These are phyloP conservation scores for Acrocephalus scirpaceus DNA, from an alignment of 2,797 vertebrate species.

Conservation along the genomic window DNA sequence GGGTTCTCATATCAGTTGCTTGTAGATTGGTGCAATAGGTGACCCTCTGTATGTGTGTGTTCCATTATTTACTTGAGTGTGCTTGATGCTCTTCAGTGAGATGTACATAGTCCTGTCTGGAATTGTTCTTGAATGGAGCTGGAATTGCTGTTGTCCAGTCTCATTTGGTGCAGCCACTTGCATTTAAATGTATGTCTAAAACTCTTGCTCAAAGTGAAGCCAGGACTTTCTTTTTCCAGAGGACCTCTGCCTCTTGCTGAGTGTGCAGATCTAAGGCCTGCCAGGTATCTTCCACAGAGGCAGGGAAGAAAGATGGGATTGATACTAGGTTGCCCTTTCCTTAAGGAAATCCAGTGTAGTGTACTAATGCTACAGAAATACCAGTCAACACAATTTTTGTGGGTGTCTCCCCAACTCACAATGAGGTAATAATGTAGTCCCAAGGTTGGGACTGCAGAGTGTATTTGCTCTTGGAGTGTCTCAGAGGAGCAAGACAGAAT, in stretches of 20 bases:
- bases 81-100: neutral
- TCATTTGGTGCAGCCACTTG: neutral
- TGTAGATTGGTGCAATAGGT: rapidly evolving
- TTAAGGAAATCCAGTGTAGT: neutral
- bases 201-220: neutral
- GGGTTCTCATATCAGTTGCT: rapidly evolving
- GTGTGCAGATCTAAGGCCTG: neutral
- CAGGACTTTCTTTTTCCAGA: neutral
- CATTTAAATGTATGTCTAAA: neutral
- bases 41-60: rapidly evolving
- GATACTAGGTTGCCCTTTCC: neutral
- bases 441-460: neutral
- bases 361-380: neutral
- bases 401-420: neutral
- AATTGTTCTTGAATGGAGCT: neutral
- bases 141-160: neutral
- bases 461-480: neutral
- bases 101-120: neutral
- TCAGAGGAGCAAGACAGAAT: neutral
- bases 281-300: neutral
- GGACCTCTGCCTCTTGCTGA: neutral
- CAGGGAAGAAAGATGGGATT: rapidly evolving
- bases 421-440: neutral
- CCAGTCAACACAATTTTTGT: neutral
- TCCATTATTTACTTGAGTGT: neutral